Evolutionary conservation across 2,797 vertebrate species (phyloP).

Genomic region (Bovichtus variegatus): DNA sequence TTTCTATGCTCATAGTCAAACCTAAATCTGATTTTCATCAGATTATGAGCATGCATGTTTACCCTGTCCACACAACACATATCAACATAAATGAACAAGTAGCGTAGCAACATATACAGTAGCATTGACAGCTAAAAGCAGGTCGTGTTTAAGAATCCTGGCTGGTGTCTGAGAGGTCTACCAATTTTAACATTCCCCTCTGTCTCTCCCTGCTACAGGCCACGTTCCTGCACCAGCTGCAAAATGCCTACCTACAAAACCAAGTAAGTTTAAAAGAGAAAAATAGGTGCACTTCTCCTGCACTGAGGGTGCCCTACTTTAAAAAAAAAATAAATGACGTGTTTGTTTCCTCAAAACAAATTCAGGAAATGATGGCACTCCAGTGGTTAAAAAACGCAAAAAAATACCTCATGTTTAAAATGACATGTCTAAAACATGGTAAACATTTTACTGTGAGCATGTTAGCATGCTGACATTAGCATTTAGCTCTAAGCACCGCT

Average conservation of each 20-base stretch:
- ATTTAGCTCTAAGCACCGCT: background rate
- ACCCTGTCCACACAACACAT: background rate
- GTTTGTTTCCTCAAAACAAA: background rate
- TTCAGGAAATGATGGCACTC: background rate
- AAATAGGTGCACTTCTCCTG: background rate
- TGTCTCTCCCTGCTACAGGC: slow-evolving; percentile 78
- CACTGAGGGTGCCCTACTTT: background rate
- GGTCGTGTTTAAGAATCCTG: background rate
- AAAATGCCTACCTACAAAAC: slow-evolving; percentile 91
- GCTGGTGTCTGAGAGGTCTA: background rate
- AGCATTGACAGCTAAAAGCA: background rate
- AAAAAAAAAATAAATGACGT: background rate
- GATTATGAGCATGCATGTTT: too few species aligned
- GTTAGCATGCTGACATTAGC: background rate
- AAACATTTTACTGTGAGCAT: background rate
- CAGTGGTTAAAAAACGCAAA: background rate
- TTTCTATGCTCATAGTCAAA: background rate
- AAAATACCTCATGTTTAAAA: too few species aligned
- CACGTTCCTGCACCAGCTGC: slow-evolving; percentile 89
- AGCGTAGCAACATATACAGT: background rate
- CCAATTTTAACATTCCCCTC: background rate
- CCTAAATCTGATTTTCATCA: too few species aligned
- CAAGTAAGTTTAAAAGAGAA: slow-evolving; percentile 82
- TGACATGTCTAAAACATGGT: background rate
- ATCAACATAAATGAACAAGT: background rate